Base-by-base conservation (phyloP, 2,888 invertebrate species). In the Drosophila ezoana region DNA sequence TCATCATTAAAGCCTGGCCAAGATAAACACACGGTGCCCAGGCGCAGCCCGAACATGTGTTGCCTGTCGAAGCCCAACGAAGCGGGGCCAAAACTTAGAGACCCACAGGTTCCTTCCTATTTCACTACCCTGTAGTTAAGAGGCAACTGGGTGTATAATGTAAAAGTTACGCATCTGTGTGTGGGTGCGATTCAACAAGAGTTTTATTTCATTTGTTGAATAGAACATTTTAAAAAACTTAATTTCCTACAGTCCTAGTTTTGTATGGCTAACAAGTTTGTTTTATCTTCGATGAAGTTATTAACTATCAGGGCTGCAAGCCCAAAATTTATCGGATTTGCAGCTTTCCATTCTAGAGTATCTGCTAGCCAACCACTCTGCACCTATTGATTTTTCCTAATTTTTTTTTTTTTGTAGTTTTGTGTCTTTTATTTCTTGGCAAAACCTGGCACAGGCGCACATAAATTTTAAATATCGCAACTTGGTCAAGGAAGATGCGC, bases 381-480 rank as follows among this genome's bases (percentile, higher is more conserved):
- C 4, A n/a, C 3, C 13, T 13, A 48, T 52, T 28, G 43, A 13
- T 18, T 18, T 53, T 47, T 45, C 53, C 59, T 44, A 9, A 20
- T n/a, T 32, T 23, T 51, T n/a, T 32, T 23, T 51, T 53, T 68
- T 62, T 44, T 40, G 37, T 47, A 43, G 37, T 43, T 52, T 69
- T 68, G 33, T 57, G 45, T n/a, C 41, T 64, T 60, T 47, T 48
- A 45, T 66, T 71, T 70, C 41, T 18, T 48, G 54, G 81, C 66
- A 75, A 71, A 76, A 81, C 72, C 64, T 68, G 67, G 56, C 79
- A 59, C 47, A 72, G 72, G 74, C 74, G 72, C 76, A 81, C 86
- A 85, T 87, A 85, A 85, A 85, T 85, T 87, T 81, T 59, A 83
- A 87, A 85, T 83, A 87, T 85, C 79, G 66, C 77, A 53, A 64